Conservation (phyloP, 1,140 invertebrate species). For the Cotesia glomerata region DNA sequence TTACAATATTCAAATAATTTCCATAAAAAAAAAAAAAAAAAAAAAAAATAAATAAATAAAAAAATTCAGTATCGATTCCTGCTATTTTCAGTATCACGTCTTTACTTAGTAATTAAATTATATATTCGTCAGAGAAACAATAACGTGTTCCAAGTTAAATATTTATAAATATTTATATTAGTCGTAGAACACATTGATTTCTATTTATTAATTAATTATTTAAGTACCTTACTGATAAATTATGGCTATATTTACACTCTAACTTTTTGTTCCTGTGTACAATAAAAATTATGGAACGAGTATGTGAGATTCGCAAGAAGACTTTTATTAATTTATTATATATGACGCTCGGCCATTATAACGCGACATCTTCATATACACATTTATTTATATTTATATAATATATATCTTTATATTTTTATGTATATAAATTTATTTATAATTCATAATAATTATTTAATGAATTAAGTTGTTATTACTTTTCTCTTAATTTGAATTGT, state of each 20-base stretch:
- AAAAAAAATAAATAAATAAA: too few relatives aligned
- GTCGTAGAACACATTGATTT: conserved; percentile 40
- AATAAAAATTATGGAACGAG: conserved; percentile 25
- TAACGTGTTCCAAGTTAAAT: too few relatives aligned
- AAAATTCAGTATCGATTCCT: too few relatives aligned
- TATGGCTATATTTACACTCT: conserved; percentile 40
- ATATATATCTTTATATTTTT: conserved; percentile 19
- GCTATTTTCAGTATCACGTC: too few relatives aligned
- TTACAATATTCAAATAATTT: too few relatives aligned
- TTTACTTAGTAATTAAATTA: too few relatives aligned
- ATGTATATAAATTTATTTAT: conserved; percentile 19
- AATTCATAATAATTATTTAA: conserved; percentile 14
- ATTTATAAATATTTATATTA: too few relatives aligned
- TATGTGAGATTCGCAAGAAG: conserved; percentile 11
- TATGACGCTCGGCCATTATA: background rate
- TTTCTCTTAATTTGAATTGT: conserved; percentile 14
- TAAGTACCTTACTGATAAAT: conserved; percentile 37
- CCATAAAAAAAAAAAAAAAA: too few relatives aligned
- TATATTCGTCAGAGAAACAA: too few relatives aligned
- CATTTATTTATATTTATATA: conserved; percentile 16
- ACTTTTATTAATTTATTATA: too few relatives aligned
- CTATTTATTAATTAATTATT: conserved; percentile 25
- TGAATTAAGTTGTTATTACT: background rate
- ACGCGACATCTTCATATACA: background rate
- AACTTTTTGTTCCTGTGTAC: conserved; percentile 14